Conservation (phyloP, 2,888 invertebrate species). For the Drosophila quinaria region DNA sequence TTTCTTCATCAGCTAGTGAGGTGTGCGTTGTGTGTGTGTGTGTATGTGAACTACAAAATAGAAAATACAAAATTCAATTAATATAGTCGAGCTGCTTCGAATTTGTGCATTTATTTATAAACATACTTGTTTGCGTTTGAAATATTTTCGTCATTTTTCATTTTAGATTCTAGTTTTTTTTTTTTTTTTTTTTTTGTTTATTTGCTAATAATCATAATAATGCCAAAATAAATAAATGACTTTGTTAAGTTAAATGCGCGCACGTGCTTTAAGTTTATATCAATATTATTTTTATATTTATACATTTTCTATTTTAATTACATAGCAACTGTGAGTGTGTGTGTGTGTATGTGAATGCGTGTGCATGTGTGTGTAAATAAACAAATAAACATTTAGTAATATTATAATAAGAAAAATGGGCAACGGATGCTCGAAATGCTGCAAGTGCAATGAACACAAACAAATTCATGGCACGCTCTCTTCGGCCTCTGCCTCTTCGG, state of each 20-base stretch:
- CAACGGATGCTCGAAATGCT: constrained; percentile 86
- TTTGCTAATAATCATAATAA: constrained; percentile 59
- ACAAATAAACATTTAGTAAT: constrained; percentile 39
- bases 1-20: neutral
- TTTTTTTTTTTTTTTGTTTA: constrained; percentile 47
- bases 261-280: constrained; percentile 54
- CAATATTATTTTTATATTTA: constrained; percentile 1
- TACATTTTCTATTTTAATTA: constrained; percentile 12
- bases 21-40: constrained; percentile 15
- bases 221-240: constrained; percentile 65
- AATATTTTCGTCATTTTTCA: constrained; percentile 68
- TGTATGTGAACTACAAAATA: constrained; percentile 19
- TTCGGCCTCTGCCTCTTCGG: constrained; percentile 84
- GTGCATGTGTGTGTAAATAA: constrained; percentile 33
- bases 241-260: constrained; percentile 42
- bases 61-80: constrained; percentile 63
- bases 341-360: constrained; percentile 8
- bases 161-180: constrained; percentile 32
- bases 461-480: constrained; percentile 84
- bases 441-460: constrained; percentile 84
- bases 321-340: constrained; percentile 21
- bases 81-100: constrained; percentile 49
- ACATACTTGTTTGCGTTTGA: constrained; percentile 70
- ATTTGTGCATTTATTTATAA: constrained; percentile 71
- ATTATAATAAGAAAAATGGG: constrained; percentile 75